Evolutionary conservation across 2,797 vertebrate species (phyloP), one percentile per base, ranked within the genome.

Genomic region (Leptatherina wallacei): DNA sequence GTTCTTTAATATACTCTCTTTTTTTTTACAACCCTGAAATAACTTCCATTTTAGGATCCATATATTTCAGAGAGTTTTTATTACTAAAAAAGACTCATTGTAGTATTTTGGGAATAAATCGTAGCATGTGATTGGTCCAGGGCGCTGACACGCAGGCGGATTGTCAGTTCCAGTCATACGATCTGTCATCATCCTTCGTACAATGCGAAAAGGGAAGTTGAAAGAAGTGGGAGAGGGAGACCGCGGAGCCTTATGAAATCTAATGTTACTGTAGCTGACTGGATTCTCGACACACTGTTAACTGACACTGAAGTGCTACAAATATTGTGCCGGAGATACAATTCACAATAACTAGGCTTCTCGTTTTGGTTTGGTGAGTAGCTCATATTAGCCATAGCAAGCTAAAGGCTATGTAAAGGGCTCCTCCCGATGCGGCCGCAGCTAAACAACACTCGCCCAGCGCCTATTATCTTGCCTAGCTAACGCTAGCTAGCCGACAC

Each of bases 131-230:
- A 94, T 92, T 93, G 91, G 93, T 56, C 88, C n/a, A 52, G 33
- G 0, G 33, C 24, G n/a, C 36, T n/a, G 0, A 2, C 27, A 89
- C 88, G 88, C 85, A 73, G 74, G 22, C 52, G 58, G 70, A 61
- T 89, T 86, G 92, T 90, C 89, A 91, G 49, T 56, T 68, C 72
- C 79, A 83, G 92, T 93, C 91, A 92, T 81, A 71, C 85, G 91
- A 87, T 90, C 92, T 91, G 93, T 93, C 93, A 91, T 89, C 91
- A 85, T 86, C 89, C 85, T 85, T 79, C 89, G 89, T 87, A 87
- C 89, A 63, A 91, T 88, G 92, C 84, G 78, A 92, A 90, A 89
- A 84, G 89, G 93, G 93, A 95, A 95, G 94, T 94, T 92, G 90
- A 88, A 77, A 89, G 88, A 90, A 93, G 91, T 91, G 88, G 84